Base-by-base conservation (phyloP, 1,140 invertebrate species). In the Delia radicum region DNA sequence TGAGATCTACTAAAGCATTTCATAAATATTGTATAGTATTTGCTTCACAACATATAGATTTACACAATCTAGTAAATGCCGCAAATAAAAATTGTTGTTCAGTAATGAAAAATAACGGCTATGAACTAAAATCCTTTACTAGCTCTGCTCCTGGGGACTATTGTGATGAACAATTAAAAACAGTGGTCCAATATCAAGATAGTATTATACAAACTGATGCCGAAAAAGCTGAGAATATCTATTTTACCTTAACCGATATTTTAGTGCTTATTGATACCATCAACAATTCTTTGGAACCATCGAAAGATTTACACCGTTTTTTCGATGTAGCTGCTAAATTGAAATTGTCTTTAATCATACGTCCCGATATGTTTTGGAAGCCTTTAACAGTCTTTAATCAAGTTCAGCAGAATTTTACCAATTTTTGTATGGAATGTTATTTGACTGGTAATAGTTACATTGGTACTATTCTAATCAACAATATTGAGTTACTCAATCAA, bases 11-110 rank as follows among this genome's bases (percentile, higher is more conserved):
- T 42, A 73, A 81, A n/a, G 75, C 76, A 28, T 55, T 78, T 13
- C 24, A 78, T 15, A 81, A 80, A 28, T 81, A 80, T 55, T 76
- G 78, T 13, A 42, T 80, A 3, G 67, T 76, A 3, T 76, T 77
- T 29, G 78, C 74, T 0, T 63, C 77, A 0, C 65, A 76, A n/a
- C 77, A 75, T 27, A 46, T 81, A 1, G 67, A 79, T 3, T 26
- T 76, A 7, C 73, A 65, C 8, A 31, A 62, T 28, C 29, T 81
- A 15, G 65, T 71, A 21, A 75, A 71, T 10, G 28, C n/a, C 33
- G n/a, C 71, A 26, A 71, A 75, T 61, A 65, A 42, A 27, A 65
- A 71, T 21, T 75, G 63, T 69, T 74, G 73, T 27, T 24, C 24
- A 8, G 12, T 26, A 65, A 4, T 26, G 27, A 21, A n/a, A 33